phyloP scores from a whole-genome alignment of 2,888 invertebrate species.

The Rhyacophila evoluta region DNA sequence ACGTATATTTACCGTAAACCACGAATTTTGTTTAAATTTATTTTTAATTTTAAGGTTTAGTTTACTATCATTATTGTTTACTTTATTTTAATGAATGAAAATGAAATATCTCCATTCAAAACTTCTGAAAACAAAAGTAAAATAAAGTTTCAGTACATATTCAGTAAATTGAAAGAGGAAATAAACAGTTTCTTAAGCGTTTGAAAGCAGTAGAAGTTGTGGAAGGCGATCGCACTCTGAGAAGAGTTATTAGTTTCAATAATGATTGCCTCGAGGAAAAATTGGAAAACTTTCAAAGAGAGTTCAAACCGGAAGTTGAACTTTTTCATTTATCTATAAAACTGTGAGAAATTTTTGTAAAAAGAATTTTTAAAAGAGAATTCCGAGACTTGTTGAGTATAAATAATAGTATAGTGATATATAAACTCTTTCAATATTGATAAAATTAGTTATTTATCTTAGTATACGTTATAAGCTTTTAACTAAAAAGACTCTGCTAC shows the following conservation, averaged over 20 bases:
- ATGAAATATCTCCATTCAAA: neutral
- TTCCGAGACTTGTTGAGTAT: slow-evolving; percentile 50
- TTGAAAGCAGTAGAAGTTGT: neutral
- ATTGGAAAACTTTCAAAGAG: slow-evolving; percentile 51
- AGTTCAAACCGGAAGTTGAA: slow-evolving; percentile 36
- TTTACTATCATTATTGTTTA: neutral
- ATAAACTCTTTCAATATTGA: neutral
- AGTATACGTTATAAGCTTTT: too few relatives aligned
- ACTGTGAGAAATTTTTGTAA: slow-evolving; percentile 29
- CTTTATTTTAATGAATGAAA: neutral
- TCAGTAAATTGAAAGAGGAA: slow-evolving; percentile 35
- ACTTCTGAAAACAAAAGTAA: slow-evolving; percentile 19
- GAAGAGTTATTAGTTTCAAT: slow-evolving; percentile 51
- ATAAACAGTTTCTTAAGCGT: slow-evolving; percentile 36
- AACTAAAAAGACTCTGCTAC: too few relatives aligned
- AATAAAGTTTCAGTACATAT: neutral
- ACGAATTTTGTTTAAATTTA: too few relatives aligned
- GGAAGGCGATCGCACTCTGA: slow-evolving; percentile 40
- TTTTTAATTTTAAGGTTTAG: neutral
- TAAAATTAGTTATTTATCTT: too few relatives aligned
- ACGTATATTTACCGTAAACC: too few relatives aligned
- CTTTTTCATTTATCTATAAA: slow-evolving; percentile 52
- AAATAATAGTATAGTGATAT: neutral
- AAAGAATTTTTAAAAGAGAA: slow-evolving; percentile 1
- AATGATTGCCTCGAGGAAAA: slow-evolving; percentile 50